Evolutionary conservation across 2,797 vertebrate species (phyloP).

Genomic region (Agapornis canus): DNA sequence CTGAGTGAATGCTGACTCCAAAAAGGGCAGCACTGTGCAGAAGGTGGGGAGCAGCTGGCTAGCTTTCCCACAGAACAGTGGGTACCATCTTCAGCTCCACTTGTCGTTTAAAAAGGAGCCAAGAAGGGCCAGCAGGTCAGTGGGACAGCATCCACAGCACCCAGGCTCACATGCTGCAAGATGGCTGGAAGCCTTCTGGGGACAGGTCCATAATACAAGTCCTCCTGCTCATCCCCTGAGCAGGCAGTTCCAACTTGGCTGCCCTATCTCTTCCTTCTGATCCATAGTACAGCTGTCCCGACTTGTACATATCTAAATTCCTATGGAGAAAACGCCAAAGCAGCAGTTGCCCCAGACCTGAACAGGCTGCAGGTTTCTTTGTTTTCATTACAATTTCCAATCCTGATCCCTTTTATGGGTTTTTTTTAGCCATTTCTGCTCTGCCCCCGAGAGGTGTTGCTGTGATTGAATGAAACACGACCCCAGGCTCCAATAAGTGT

Average conservation of each 20-base stretch:
- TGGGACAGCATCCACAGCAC: fast-evolving
- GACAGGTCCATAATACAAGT: neutral
- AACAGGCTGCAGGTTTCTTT: slow-evolving; percentile 71
- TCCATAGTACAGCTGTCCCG: neutral
- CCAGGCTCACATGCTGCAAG: neutral
- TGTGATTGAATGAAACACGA: slow-evolving; percentile 91
- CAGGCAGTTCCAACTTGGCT: neutral
- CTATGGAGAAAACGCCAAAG: slow-evolving; percentile 12
- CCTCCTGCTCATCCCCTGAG: neutral
- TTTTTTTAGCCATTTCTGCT: slow-evolving; percentile 76
- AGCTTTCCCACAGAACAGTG: neutral
- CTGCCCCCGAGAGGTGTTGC: slow-evolving; percentile 80
- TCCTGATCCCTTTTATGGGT: slow-evolving; percentile 68
- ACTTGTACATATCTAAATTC: neutral
- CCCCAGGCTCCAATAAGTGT: slow-evolving; percentile 97
- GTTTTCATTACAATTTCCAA: slow-evolving; percentile 80
- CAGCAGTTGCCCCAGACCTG: slow-evolving; percentile 34
- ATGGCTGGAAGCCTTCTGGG: neutral
- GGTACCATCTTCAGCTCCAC: fast-evolving
- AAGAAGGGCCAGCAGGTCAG: neutral
- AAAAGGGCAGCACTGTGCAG: neutral
- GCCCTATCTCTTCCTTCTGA: neutral
- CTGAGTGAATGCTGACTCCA: neutral
- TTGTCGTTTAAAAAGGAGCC: neutral
- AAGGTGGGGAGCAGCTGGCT: neutral